These are phyloP conservation scores for Trichonephila inaurata DNA, from an alignment of 1,140 invertebrate genomes.

Conservation along the genomic window DNA sequence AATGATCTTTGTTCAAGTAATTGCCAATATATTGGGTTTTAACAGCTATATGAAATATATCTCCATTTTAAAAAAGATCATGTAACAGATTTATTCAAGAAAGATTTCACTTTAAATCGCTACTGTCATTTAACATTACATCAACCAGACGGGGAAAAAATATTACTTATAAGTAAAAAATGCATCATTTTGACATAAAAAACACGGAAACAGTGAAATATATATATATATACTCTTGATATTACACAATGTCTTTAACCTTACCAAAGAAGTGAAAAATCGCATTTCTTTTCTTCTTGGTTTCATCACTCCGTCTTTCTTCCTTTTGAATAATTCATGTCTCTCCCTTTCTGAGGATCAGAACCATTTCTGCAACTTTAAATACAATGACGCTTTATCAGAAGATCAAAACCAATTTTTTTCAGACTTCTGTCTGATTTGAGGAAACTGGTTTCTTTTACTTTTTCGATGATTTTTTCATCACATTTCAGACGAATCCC, in stretches of 20 bases:
- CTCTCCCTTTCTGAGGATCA: background rate
- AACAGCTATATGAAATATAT: too few relatives aligned
- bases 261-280: background rate
- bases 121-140: too few relatives aligned
- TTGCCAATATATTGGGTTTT: too few relatives aligned
- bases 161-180: background rate
- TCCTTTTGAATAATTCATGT: slow-evolving; percentile 6
- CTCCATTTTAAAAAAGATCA: too few relatives aligned
- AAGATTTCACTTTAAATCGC: too few relatives aligned
- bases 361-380: slow-evolving; percentile 20
- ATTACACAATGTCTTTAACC: background rate
- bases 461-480: background rate
- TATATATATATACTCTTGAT: background rate
- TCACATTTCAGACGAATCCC: background rate
- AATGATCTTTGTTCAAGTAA: too few relatives aligned
- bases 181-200: background rate
- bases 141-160: background rate
- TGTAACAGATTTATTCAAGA: too few relatives aligned
- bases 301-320: background rate
- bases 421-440: background rate
- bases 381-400: slow-evolving; percentile 40
- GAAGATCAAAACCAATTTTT: slow-evolving; percentile 38
- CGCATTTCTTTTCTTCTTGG: background rate
- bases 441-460: background rate
- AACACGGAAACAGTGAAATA: background rate